A percentile compares a stretch with the other conserved stretches of the same genome.
Evolutionary conservation across 2,797 vertebrate genomes (phyloP).

Genomic region (Aeoliscus strigatus): DNA sequence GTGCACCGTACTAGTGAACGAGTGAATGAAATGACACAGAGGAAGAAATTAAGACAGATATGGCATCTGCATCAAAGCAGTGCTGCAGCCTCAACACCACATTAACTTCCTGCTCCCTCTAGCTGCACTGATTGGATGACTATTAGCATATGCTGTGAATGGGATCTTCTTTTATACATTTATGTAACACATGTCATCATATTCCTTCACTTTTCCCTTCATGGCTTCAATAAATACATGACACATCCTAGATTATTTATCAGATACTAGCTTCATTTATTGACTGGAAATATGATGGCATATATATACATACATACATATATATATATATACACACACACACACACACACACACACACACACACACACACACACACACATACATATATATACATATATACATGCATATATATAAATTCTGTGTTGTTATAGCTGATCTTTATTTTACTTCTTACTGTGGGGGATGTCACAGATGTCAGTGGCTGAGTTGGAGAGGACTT

Average conservation of each 20-base stretch:
- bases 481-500: constrained; percentile 37
- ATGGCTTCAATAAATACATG: constrained; percentile 70
- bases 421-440: constrained; percentile 64
- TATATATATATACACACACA: too few species aligned
- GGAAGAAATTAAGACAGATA: constrained; percentile 26
- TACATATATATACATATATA: too few species aligned
- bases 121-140: constrained; percentile 52
- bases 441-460: constrained; percentile 55
- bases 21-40: constrained; percentile 16
- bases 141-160: constrained; percentile 8
- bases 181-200: constrained; percentile 24
- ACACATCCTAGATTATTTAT: constrained; percentile 70
- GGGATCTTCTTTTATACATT: constrained; percentile 7
- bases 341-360: too few species aligned
- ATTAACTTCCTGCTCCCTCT: constrained; percentile 20
- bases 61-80: constrained; percentile 21
- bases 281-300: constrained; percentile 64
- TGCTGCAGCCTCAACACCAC: constrained; percentile 18
- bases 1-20: too few species aligned
- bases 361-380: too few species aligned
- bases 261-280: constrained; percentile 65
- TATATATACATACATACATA: too few species aligned
- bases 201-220: constrained; percentile 23
- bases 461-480: constrained; percentile 53
- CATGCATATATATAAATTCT: too few species aligned